Evolutionary conservation across 2,113 vertebrate species (phyloP).

Genomic region (Gallinago jamesoni): DNA sequence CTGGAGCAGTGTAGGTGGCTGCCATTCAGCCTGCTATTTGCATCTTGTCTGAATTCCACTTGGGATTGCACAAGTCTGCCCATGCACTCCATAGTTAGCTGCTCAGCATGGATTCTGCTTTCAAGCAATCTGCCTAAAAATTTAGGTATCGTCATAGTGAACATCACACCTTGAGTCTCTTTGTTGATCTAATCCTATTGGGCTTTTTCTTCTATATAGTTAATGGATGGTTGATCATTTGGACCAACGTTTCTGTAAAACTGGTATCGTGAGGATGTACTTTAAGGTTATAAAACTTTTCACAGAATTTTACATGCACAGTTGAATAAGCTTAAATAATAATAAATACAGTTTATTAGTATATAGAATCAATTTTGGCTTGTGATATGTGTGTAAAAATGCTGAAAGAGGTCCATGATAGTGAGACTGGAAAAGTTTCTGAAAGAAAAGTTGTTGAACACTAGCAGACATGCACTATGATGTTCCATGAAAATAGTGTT

Average conservation of each 20-base stretch:
- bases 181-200: background rate
- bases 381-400: background rate
- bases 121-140: no score
- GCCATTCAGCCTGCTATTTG: background rate
- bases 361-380: background rate
- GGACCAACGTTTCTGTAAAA: background rate
- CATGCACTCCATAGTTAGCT: background rate
- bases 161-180: background rate
- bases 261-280: background rate
- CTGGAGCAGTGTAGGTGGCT: background rate
- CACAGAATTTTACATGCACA: background rate
- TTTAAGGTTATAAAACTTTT: background rate
- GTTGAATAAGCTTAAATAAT: background rate
- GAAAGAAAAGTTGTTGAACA: background rate
- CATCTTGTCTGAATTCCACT: background rate
- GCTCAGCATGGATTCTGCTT: background rate
- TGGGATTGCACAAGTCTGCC: background rate
- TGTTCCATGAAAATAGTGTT: background rate
- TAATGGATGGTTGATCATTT: background rate
- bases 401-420: background rate
- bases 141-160: background rate
- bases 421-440: background rate
- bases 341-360: background rate
- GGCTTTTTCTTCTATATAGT: background rate
- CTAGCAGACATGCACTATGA: background rate